Conservation (phyloP, 2,888 invertebrate species). For the Chrysomela aeneicollis region DNA sequence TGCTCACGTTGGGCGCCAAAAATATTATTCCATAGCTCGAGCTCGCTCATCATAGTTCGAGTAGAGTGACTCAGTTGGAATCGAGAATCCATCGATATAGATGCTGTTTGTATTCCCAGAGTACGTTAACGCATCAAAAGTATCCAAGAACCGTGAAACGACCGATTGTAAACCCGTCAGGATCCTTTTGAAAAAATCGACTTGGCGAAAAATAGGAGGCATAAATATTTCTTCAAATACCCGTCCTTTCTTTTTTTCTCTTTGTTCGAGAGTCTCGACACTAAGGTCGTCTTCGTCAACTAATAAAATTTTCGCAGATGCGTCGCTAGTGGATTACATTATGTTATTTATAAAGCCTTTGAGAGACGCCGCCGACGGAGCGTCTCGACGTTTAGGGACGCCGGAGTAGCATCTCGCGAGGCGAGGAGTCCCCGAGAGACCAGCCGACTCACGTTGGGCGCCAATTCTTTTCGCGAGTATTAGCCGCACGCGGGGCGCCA, state of each 20-base stretch:
- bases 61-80: too few species aligned
- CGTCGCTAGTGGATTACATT: slow-evolving; percentile 58
- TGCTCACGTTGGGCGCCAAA: background rate
- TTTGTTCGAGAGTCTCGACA: slow-evolving; percentile 13
- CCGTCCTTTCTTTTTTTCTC: slow-evolving; percentile 20
- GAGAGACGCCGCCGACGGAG: slow-evolving; percentile 44
- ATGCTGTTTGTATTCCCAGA: background rate
- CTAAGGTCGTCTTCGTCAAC: slow-evolving; percentile 50
- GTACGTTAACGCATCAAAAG: background rate
- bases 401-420: slow-evolving; percentile 33
- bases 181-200: slow-evolving; percentile 14
- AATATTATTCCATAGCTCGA: background rate
- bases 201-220: slow-evolving; percentile 19
- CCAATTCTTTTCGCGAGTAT: background rate
- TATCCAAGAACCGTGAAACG: background rate
- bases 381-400: slow-evolving; percentile 29
- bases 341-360: slow-evolving; percentile 59
- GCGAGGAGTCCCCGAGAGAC: slow-evolving; percentile 3
- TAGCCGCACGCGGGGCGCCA: background rate
- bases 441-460: slow-evolving; percentile 9
- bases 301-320: slow-evolving; percentile 60
- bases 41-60: too few species aligned
- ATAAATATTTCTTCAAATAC: slow-evolving; percentile 28
- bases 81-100: too few species aligned
- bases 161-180: background rate